Base-by-base conservation (phyloP, 2,888 invertebrate genomes). In the Sinodicranocentrus sp. region DNA sequence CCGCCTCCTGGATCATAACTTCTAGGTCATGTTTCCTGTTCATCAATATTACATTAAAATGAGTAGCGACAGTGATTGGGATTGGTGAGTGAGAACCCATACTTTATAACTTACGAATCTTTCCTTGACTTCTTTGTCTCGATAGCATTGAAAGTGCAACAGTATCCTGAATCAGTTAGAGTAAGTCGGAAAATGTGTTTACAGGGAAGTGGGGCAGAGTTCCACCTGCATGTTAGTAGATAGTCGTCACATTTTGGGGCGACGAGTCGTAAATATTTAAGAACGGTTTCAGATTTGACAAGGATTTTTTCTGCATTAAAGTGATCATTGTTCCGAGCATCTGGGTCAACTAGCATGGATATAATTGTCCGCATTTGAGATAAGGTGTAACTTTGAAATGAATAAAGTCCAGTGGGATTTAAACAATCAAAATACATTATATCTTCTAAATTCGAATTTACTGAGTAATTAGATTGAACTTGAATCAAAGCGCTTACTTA, bases 191-290 rank as follows among this genome's bases (percentile, higher is more conserved):
- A 86, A 54, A 88, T 54, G 52, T 77, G 68, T 17, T 73, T 75
- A 63, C 86, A 86, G 8, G 63, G 26, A n/a, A 84, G 83, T 15
- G 77, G 73, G 1, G 82, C 83, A 26, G 82, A 84, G 65, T 88
- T 86, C 87, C 87, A 87, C 25, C 71, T 73, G 63, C 88, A 88
- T 0, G 82, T 84, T 0, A 87, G 65, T 10, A 88, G 43, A 57
- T 86, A 88, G 54, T 88, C 87, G 33, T 85, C 85, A 44, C 88
- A 88, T 84, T 88, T 88, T 15, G 88, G 88, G 13, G 88, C 85
- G 1, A 88, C 88, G 15, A 87, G 61, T 26, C 88, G 54, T 57
- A 88, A 72, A 82, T 85, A 86, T 67, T 88, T 87, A n/a, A 88
- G 57, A 6, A 84, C 86, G 8, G 61, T 72, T 72, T 87, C 85